Evolutionary conservation across 2,113 vertebrate genomes (phyloP), one percentile per base, ranked within the genome.

Genomic region (Amphiprion percula): DNA sequence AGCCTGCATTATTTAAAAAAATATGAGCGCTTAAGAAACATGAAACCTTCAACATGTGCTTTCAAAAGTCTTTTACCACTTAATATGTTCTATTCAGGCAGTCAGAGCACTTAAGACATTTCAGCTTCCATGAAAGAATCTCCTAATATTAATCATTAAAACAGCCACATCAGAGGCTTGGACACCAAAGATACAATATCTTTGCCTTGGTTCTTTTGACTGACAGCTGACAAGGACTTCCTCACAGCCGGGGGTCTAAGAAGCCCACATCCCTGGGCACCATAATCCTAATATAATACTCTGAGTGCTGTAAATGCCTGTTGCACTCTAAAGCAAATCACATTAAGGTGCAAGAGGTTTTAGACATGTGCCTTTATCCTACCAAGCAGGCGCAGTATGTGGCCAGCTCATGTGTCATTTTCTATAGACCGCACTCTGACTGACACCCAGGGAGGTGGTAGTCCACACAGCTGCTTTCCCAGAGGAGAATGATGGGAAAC

Each of bases 291-390:
- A 81, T 82, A 78, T 87, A 78, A 88, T 88, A 68, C 73, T 74
- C 76, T 37, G 39, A 69, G 61, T 44, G 30, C 74, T 67, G 55
- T 82, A 72, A 89, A 88, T 76, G 85, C 82, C 81, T 83, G 77
- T 88, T 89, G 84, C 77, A 76, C 74, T 85, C 64, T 41, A 79
- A 93, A 87, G 85, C 54, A 83, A 89, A 88, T 82, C 79, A 88
- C 75, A 91, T 90, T 84, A 88, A 82, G 82, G 80, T 89, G 76
- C 60, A 63, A 78, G 69, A 65, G 68, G 68, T 87, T 91, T 88
- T 71, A 75, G 89, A 89, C 88, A 71, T 77, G 81, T 82, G 70
- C 80, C 75, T 91, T 84, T 74, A 88, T 84, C 77, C 86, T 80
- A 80, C 86, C 61, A 69, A 88, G 88, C 79, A 49, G 47, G 44